Evolutionary conservation across 2,113 vertebrate species (phyloP).

Genomic region (Pomatostomus ruficeps): DNA sequence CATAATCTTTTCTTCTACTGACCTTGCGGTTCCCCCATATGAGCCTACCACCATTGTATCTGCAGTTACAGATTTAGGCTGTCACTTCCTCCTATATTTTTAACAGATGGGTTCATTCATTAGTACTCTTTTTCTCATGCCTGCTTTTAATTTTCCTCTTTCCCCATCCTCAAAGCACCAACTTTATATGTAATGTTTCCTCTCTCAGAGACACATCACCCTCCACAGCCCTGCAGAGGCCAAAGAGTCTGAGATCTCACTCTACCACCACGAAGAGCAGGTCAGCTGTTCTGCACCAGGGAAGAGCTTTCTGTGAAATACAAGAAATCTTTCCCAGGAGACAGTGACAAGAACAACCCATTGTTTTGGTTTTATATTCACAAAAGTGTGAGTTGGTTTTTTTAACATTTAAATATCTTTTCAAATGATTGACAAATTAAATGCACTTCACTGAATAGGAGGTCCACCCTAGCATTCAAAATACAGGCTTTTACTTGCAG

Average conservation of each 20-base stretch:
- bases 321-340: neutral
- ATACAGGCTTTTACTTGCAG: neutral
- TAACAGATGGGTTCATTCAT: neutral
- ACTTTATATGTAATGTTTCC: neutral
- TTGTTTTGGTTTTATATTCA: neutral
- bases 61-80: neutral
- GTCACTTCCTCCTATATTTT: constrained; percentile 23
- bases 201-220: neutral
- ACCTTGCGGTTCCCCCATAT: neutral
- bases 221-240: neutral
- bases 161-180: neutral
- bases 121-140: neutral
- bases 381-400: neutral
- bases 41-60: neutral
- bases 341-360: neutral
- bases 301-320: neutral
- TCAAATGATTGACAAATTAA: neutral
- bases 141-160: constrained; percentile 15
- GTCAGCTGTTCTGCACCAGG: neutral
- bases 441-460: neutral
- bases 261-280: neutral
- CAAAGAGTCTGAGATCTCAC: neutral
- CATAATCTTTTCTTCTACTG: neutral
- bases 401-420: neutral
- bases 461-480: neutral